Conservation (phyloP, 2,888 invertebrate genomes). For the Apamea crenata region DNA sequence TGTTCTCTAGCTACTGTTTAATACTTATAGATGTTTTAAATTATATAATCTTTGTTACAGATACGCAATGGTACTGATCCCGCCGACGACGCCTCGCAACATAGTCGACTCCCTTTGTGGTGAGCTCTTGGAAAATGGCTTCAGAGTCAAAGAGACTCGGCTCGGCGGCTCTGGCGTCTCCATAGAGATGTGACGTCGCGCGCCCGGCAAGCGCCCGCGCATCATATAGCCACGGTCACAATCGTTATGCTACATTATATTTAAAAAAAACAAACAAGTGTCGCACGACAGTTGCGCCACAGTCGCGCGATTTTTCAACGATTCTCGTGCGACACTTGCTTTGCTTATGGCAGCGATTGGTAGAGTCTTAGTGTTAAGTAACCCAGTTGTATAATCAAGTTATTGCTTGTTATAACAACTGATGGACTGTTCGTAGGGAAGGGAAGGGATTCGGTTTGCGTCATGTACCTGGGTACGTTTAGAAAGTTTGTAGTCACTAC, state of each 20-base stretch:
- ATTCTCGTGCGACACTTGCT: slow-evolving; percentile 41
- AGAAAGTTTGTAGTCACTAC: slow-evolving; percentile 43
- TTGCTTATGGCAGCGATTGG: slow-evolving; percentile 42
- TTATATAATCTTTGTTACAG: slow-evolving; percentile 75
- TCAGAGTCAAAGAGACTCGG: slow-evolving; percentile 89
- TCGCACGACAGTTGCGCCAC: slow-evolving; percentile 40
- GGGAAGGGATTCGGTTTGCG: slow-evolving; percentile 39
- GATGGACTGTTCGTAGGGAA: slow-evolving; percentile 35
- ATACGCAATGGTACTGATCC: slow-evolving; percentile 85
- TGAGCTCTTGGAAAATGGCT: slow-evolving; percentile 87
- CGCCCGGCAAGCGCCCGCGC: slow-evolving; percentile 66
- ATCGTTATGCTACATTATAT: slow-evolving; percentile 48
- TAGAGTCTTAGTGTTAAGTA: slow-evolving; percentile 41
- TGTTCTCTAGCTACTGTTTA: background rate
- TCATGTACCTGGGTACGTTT: slow-evolving; percentile 51
- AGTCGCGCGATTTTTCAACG: slow-evolving; percentile 31
- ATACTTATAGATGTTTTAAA: background rate
- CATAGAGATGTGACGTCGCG: slow-evolving; percentile 83
- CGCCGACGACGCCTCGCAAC: slow-evolving; percentile 80
- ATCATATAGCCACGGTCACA: slow-evolving; percentile 54
- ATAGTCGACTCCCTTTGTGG: slow-evolving; percentile 82
- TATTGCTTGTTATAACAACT: slow-evolving; percentile 54
- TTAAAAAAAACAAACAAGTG: slow-evolving; percentile 25
- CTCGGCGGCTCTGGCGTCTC: slow-evolving; percentile 91
- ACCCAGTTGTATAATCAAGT: slow-evolving; percentile 55